These are phyloP conservation scores for Malurus cyaneus DNA, from an alignment of 2,113 vertebrate species.

Conservation along the genomic window DNA sequence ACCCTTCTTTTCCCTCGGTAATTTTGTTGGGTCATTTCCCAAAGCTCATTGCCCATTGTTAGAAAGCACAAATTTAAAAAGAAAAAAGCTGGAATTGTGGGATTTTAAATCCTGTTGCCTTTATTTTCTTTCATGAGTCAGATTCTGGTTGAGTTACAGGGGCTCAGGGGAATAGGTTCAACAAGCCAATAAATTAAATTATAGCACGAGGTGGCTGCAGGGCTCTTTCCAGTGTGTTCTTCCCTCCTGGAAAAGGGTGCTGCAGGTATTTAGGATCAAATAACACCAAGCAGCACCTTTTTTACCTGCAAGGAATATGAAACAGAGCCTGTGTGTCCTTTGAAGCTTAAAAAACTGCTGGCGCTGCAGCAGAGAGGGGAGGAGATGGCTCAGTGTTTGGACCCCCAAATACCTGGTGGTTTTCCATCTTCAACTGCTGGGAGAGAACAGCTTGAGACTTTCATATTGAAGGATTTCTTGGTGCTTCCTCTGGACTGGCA, in stretches of 20 bases:
- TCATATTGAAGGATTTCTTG: background rate
- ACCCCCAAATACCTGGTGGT: background rate
- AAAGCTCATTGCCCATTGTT: background rate
- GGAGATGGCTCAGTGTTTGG: background rate
- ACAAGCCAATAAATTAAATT: conserved; percentile 50
- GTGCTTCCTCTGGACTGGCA: background rate
- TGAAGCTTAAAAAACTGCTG: background rate
- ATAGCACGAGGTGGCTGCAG: background rate
- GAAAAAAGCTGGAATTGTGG: background rate
- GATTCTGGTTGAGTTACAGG: conserved; percentile 14
- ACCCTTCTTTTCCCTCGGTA: background rate
- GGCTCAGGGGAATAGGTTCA: conserved; percentile 22
- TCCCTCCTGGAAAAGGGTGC: background rate
- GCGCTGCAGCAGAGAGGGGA: rapidly evolving
- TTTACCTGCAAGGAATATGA: background rate
- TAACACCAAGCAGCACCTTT: background rate
- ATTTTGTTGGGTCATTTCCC: background rate
- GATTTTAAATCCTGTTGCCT: background rate
- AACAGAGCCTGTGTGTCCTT: background rate
- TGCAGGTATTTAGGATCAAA: background rate
- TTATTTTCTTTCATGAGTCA: background rate
- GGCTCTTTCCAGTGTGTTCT: background rate
- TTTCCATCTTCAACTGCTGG: background rate
- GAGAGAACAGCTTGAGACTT: background rate
- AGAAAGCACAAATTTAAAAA: background rate